These are phyloP conservation scores for Hemistola chrysoprasaria DNA, from an alignment of 2,888 invertebrate genomes.

Conservation along the genomic window DNA sequence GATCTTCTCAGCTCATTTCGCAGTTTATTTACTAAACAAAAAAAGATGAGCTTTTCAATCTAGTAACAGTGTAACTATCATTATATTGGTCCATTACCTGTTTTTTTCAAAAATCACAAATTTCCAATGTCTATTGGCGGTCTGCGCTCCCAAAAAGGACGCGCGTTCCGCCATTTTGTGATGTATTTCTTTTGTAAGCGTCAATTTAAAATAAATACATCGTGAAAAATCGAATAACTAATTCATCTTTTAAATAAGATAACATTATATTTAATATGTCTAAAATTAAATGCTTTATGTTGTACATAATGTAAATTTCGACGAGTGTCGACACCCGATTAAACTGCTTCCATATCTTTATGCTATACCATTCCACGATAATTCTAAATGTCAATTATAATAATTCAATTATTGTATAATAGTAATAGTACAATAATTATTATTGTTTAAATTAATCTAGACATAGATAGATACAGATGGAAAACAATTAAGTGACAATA, in stretches of 20 bases:
- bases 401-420: constrained; percentile 72
- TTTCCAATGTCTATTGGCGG: constrained; percentile 38
- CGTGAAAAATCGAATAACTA: constrained; percentile 58
- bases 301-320: constrained; percentile 70
- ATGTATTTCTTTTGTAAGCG: constrained; percentile 68
- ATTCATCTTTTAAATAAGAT: constrained; percentile 59
- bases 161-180: constrained; percentile 59
- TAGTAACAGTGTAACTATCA: constrained; percentile 61
- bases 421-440: constrained; percentile 73
- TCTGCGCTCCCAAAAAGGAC: constrained; percentile 37
- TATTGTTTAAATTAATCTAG: constrained; percentile 67
- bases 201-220: constrained; percentile 68
- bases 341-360: constrained; percentile 43
- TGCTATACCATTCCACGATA: constrained; percentile 65
- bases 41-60: constrained; percentile 63
- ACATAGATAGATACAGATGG: constrained; percentile 74
- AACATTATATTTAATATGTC: constrained; percentile 75
- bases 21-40: constrained; percentile 53
- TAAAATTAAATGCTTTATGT: constrained; percentile 81
- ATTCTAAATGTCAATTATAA: constrained; percentile 68
- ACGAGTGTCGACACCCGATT: constrained; percentile 31
- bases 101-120: constrained; percentile 34
- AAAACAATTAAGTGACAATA: constrained; percentile 73
- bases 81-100: constrained; percentile 74
- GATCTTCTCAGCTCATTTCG: constrained; percentile 73